Conservation (phyloP, 2,797 vertebrate species). For the Tenualosa thibaudeaui region DNA sequence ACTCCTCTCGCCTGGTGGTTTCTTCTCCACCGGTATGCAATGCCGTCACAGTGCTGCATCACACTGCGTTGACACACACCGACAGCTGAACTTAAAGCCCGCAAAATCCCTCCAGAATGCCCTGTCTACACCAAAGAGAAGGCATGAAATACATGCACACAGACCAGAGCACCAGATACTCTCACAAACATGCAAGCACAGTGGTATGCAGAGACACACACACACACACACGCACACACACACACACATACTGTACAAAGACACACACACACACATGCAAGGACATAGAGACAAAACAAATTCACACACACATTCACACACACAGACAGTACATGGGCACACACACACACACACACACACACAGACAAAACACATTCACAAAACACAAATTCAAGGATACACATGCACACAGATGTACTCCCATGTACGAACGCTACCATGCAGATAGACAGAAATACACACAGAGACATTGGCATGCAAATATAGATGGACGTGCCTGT, state of each 20-base stretch:
- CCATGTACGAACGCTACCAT: no score
- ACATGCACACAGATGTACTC: background rate
- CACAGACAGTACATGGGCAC: background rate
- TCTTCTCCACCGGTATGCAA: background rate
- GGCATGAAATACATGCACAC: slow-evolving; percentile 52
- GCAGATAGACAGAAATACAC: background rate
- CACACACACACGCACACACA: background rate
- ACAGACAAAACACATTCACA: background rate
- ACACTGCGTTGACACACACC: slow-evolving; percentile 47
- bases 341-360: background rate
- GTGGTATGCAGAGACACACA: background rate
- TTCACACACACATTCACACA: background rate
- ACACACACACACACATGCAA: background rate
- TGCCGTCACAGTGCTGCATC: no score
- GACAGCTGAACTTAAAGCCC: slow-evolving; percentile 70
- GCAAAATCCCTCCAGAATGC: slow-evolving; percentile 53
- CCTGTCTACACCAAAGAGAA: slow-evolving; percentile 51
- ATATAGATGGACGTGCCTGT: background rate
- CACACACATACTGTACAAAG: no score
- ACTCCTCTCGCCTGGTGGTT: background rate
- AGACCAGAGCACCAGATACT: slow-evolving; percentile 37
- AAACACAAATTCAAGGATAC: background rate
- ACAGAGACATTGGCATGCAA: no score
- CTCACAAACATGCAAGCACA: slow-evolving; percentile 1
- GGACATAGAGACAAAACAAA: background rate